Evolutionary conservation across 2,888 invertebrate genomes (phyloP), one percentile per base, ranked within the genome.

Genomic region (Physocephala rufipes): DNA sequence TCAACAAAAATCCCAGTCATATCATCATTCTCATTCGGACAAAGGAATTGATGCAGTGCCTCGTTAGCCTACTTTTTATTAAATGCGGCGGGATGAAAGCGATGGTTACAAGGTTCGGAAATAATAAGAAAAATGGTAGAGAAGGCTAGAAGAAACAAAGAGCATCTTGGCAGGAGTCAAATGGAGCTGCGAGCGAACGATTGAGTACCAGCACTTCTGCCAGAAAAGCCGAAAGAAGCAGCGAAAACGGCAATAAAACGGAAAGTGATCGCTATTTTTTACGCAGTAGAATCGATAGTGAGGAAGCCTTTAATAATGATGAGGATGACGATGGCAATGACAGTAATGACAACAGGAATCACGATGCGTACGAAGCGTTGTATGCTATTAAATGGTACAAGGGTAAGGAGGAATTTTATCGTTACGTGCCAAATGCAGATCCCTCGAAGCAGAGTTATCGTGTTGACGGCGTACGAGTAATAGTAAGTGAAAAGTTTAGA

Each of bases 301-400:
- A n/a, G n/a, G n/a, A n/a, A n/a, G n/a, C n/a, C n/a, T n/a, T n/a
- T n/a, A n/a, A n/a, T n/a, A n/a, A n/a, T n/a, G 73, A 67, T 30
- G 68, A 63, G 7, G 71, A 74, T 51, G 75, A 74, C 61, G 73
- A 71, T 2, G 71, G 72, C 21, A 70, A 68, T 30, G 74, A 75
- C 15, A 68, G 74, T 9, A 72, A 69, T 45, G 74, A 75, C 16
- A 67, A 66, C 5, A 71, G 70, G 3, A 74, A 72, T 16, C 67
- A 75, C n/a, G 83, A 84, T 9, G 90, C 90, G 51, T 87, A 88
- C 67, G 92, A 93, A 84, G 89, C 88, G 30, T 87, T 94, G 67
- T 93, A 94, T 85, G 91, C 93, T 24, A 92, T 93, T 80, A 93
- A 93, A 87, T 94, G 93, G 93, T 93, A 93, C 87, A 91, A 93